phyloP scores from a whole-genome alignment of 2,797 vertebrate genomes.

The Gallirallus australis region DNA sequence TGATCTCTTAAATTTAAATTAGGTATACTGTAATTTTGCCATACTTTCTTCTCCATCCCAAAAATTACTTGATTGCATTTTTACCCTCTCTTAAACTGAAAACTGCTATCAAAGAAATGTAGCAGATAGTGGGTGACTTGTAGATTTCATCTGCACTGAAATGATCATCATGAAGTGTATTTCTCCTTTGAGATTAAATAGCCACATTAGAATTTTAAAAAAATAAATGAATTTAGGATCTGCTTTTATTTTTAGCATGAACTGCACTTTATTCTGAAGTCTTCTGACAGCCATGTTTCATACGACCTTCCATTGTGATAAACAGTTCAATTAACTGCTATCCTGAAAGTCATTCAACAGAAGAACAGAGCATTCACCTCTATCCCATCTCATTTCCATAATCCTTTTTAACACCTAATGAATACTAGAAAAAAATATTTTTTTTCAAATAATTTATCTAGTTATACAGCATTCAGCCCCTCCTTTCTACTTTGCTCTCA shows the following conservation, averaged over 20 bases:
- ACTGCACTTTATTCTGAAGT: neutral
- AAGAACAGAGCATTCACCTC: neutral
- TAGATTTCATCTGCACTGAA: neutral
- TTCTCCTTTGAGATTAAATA: neutral
- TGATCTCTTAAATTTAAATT: neutral
- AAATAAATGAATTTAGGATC: neutral
- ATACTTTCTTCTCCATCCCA: neutral
- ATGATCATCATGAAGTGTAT: neutral
- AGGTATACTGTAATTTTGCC: neutral
- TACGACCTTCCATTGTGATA: neutral
- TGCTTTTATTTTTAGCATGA: neutral
- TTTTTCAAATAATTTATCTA: neutral
- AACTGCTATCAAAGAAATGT: neutral
- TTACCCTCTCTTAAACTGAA: neutral
- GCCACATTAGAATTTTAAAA: neutral
- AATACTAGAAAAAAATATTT: neutral
- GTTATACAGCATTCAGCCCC: neutral
- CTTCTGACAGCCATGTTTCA: neutral
- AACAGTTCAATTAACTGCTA: conserved; percentile 48
- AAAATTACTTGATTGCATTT: neutral
- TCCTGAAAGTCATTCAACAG: neutral
- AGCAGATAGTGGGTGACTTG: neutral
- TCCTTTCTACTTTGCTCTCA: neutral
- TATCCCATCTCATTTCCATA: conserved; percentile 47
- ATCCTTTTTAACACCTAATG: conserved; percentile 24